Conservation (phyloP, 2,888 invertebrate species). For the Aethes cnicana region DNA sequence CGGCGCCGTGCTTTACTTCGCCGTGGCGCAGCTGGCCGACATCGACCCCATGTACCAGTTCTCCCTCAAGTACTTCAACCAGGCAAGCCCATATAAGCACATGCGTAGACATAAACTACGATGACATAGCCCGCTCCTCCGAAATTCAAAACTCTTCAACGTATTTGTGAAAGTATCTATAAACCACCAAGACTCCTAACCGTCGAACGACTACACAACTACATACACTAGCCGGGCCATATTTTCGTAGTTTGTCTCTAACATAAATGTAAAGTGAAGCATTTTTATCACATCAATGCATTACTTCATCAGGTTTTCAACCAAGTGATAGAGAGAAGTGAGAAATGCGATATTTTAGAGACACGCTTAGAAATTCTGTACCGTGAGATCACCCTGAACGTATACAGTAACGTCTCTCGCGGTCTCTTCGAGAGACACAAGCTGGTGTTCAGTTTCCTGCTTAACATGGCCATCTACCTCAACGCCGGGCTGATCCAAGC, state of each 20-base stretch:
- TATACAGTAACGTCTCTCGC: conserved; percentile 93
- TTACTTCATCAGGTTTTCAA: conserved; percentile 86
- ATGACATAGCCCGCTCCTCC: no score
- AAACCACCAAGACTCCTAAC: no score
- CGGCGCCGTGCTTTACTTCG: conserved; percentile 95
- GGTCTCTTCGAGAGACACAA: conserved; percentile 96
- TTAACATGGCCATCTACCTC: conserved; percentile 89
- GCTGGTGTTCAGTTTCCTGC: conserved; percentile 92
- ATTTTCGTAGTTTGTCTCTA: neutral
- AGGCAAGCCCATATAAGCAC: conserved; percentile 46
- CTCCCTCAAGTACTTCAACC: conserved; percentile 93
- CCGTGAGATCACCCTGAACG: conserved; percentile 89
- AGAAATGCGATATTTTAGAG: conserved; percentile 85
- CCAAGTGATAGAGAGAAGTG: conserved; percentile 89
- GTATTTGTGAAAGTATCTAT: no score
- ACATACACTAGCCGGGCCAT: no score
- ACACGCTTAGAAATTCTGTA: conserved; percentile 86
- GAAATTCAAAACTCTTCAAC: no score
- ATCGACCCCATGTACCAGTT: conserved; percentile 99
- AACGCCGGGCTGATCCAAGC: conserved; percentile 83
- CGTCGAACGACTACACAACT: no score
- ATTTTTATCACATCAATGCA: neutral
- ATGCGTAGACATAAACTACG: neutral
- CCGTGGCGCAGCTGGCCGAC: conserved; percentile 92
- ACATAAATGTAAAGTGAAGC: neutral